Evolutionary conservation across 1,140 invertebrate genomes (phyloP).

Genomic region (Solenopsis invicta): DNA sequence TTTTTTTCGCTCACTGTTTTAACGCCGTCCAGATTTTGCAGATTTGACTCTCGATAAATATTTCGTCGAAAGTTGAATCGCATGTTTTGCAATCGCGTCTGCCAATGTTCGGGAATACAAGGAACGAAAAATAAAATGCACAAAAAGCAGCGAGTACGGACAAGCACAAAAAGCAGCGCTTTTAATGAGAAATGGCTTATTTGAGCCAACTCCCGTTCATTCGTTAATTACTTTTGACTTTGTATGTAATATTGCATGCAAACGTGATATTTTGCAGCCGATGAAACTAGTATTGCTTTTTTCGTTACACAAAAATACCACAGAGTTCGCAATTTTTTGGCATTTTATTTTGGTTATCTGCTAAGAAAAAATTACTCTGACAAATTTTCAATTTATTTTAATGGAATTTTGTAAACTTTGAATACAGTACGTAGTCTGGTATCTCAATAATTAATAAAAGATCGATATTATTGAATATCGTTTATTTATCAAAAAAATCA

Average conservation of each 20-base stretch:
- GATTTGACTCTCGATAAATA: not conserved
- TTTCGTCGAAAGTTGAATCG: not conserved
- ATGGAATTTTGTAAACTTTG: not conserved
- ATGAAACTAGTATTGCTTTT: conserved; percentile 16
- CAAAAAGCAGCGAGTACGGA: not conserved
- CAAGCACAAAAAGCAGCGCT: not conserved
- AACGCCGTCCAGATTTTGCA: not conserved
- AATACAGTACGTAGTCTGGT: not conserved
- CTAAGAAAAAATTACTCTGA: conserved; percentile 5
- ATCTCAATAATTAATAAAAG: not conserved
- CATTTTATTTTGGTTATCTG: not conserved
- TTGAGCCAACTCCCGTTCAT: conserved; percentile 17
- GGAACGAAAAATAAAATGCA: not conserved
- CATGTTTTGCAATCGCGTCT: not conserved
- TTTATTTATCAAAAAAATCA: not conserved
- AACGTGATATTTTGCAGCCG: not conserved
- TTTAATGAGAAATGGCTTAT: conserved; percentile 35
- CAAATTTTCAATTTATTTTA: not conserved
- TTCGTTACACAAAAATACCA: not conserved
- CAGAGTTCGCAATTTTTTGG: not conserved
- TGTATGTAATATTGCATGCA: not conserved
- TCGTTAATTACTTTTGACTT: conserved; percentile 22
- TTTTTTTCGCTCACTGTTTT: not conserved
- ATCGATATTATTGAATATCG: not conserved
- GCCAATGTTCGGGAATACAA: not conserved